phyloP scores from a whole-genome alignment of 2,797 vertebrate species.

The Tiaroga cobitis region DNA sequence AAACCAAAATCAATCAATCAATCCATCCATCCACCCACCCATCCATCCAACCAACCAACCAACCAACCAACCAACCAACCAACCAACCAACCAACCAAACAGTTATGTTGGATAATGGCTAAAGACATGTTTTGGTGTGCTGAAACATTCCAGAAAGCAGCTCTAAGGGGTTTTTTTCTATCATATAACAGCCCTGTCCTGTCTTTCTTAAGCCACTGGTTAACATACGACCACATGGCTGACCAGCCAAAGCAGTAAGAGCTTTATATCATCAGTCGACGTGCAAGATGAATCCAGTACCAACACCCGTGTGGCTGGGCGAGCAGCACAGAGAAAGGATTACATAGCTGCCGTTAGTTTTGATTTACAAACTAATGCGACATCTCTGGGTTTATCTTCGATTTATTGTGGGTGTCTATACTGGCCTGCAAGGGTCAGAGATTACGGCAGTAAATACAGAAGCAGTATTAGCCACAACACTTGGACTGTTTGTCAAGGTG shows the following conservation, averaged over 20 bases:
- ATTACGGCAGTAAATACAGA: conserved; percentile 33
- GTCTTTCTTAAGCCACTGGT: conserved; percentile 41
- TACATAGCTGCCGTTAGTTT: conserved; percentile 55
- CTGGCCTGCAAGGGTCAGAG: not conserved
- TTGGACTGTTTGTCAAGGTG: not conserved
- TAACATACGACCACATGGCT: conserved; percentile 54
- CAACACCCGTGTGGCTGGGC: not conserved
- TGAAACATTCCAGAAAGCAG: not conserved
- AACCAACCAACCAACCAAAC: too few species aligned
- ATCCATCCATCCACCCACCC: too few species aligned
- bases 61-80: too few species aligned
- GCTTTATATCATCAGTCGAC: conserved; percentile 29
- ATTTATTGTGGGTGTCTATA: conserved; percentile 23
- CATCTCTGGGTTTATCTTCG: conserved; percentile 18
- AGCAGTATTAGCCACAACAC: not conserved
- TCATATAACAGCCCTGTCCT: not conserved
- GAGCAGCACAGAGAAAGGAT: conserved; percentile 37
- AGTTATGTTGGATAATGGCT: not conserved
- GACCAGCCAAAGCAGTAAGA: conserved; percentile 58
- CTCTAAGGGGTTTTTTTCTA: not conserved
- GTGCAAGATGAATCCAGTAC: not conserved
- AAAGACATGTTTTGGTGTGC: not conserved
- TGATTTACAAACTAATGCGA: conserved; percentile 53
- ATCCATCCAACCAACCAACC: too few species aligned
- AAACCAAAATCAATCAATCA: not conserved